Base-by-base conservation (phyloP, 1,140 invertebrate genomes). In the Schlechtendalia chinensis region DNA sequence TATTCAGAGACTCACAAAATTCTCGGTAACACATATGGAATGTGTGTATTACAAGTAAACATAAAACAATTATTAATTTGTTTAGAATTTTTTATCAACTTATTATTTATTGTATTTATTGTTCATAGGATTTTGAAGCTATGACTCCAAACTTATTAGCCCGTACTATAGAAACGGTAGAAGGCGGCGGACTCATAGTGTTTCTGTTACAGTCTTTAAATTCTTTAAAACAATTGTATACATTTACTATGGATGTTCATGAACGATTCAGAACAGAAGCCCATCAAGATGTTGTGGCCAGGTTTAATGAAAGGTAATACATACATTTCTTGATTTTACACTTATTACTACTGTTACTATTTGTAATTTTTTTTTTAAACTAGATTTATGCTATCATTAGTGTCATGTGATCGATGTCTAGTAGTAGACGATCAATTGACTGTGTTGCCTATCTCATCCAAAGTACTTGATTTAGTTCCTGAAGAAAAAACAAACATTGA, bases 211-310 rank as follows among this genome's bases (percentile, higher is more conserved):
- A 94, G 85, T 91, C 91, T 39, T 88, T 99, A 82, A 89, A 90
- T 65, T 99, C 97, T 0, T 87, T 99, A 10, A 93, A 95, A 85
- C 97, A 99, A 85, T 88, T 99, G 0, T 98, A 96, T 85, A 95
- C 97, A 5, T 93, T 99, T 89, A 92, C 92, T 82, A 99, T 99
- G 98, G 98, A 99, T 90, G 96, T 99, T 16, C 98, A 99, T 89
- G 91, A 95, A 83, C 89, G 97, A 83, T 97, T 91, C 84, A 90
- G 97, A 82, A 99, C 98, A 17, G 97, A 99, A 88, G 92, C 96
- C 14, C 95, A 99, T 86, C 90, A 94, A 83, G 91, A 97, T 86
- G 90, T 99, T 67, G 92, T 96, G 11, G 93, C 94, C 80, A 88
- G 98, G 83, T 99, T 99, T 85, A 99, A 99, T 88, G 97, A 99